A percentile compares a stretch with the other conserved stretches of the same genome.
Evolutionary conservation across 1,140 invertebrate species (phyloP).

Genomic region (Colletes gigas): DNA sequence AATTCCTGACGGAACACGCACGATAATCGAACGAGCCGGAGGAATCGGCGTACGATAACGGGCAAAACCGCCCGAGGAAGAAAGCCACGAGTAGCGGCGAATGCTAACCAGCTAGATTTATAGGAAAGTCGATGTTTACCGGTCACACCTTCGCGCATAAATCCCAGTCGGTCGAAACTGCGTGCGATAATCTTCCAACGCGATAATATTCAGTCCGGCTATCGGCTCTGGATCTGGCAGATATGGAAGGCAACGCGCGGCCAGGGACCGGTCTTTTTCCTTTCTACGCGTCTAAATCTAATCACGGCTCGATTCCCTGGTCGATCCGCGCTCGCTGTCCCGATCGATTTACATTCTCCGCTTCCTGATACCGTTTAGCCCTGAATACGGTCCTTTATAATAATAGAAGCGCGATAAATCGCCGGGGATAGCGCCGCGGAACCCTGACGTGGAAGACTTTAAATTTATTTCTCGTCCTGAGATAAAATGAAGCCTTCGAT

Average conservation of each 20-base stretch:
- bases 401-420: conserved; percentile 42
- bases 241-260: background rate
- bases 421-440: background rate
- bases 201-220: conserved; percentile 20
- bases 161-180: background rate
- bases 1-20: background rate
- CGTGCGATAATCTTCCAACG: conserved; percentile 19
- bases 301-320: conserved; percentile 24
- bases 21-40: conserved; percentile 7
- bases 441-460: too few species aligned
- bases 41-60: conserved; percentile 37
- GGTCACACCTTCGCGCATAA: conserved; percentile 45
- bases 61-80: conserved; percentile 29
- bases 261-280: conserved; percentile 1
- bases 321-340: background rate
- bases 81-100: background rate
- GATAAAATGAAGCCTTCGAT: too few species aligned
- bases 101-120: conserved; percentile 31
- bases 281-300: conserved; percentile 5
- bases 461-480: too few species aligned
- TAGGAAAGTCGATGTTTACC: conserved; percentile 23
- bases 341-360: conserved; percentile 37
- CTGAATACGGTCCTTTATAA: conserved; percentile 30
- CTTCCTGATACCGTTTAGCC: conserved; percentile 35
- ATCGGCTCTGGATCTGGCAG: background rate